A percentile compares a stretch with the other conserved stretches of the same genome.
Evolutionary conservation across 2,888 invertebrate species (phyloP).

Genomic region (Prosopocoilus inquinatus): DNA sequence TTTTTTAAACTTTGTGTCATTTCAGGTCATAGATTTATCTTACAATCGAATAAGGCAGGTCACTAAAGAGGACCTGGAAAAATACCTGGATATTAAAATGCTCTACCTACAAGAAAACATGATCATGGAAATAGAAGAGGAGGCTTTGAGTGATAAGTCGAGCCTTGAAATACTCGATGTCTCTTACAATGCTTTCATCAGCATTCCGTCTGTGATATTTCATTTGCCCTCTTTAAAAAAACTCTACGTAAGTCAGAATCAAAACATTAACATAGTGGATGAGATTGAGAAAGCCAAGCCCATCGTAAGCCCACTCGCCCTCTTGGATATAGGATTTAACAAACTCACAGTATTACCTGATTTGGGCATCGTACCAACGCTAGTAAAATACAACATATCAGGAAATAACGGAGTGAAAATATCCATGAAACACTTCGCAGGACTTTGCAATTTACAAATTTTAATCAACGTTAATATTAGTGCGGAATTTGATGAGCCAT

Average conservation of each 20-base stretch:
- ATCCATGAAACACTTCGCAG: constrained; percentile 12
- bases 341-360: constrained; percentile 37
- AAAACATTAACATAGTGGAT: constrained; percentile 39
- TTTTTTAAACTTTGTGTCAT: constrained; percentile 3
- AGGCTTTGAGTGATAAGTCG: constrained; percentile 31
- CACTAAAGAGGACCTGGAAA: constrained; percentile 32
- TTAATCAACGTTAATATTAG: constrained; percentile 13
- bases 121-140: constrained; percentile 36
- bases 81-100: constrained; percentile 35
- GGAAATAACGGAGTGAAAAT: constrained; percentile 21
- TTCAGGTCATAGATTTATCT: constrained; percentile 39
- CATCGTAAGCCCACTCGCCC: constrained; percentile 36
- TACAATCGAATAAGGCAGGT: constrained; percentile 41
- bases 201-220: constrained; percentile 37
- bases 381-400: constrained; percentile 21
- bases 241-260: constrained; percentile 40
- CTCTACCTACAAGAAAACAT: constrained; percentile 43
- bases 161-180: constrained; percentile 37
- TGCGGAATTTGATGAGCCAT: constrained; percentile 12
- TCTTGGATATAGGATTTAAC: constrained; percentile 39
- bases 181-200: constrained; percentile 34
- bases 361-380: constrained; percentile 30
- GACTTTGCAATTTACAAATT: constrained; percentile 19
- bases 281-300: constrained; percentile 35
- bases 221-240: constrained; percentile 37